phyloP scores from a whole-genome alignment of 1,140 invertebrate genomes.

The Anthonomus grandis region DNA sequence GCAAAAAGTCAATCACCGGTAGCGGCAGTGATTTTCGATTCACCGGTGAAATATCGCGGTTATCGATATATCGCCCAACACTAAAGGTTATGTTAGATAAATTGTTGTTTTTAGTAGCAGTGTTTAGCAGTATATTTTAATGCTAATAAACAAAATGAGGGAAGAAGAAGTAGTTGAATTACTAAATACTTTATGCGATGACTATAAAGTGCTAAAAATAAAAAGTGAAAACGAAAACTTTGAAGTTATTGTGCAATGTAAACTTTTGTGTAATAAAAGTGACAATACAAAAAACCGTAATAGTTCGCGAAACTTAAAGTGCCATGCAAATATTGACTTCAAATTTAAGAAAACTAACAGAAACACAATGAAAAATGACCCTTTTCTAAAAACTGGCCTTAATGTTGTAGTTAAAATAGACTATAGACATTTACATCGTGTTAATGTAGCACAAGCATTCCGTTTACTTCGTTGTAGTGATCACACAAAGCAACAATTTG shows the following conservation, averaged over 20 bases:
- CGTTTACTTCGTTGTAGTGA: conserved; percentile 3
- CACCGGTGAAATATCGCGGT: too few relatives aligned
- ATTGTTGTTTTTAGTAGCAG: conserved; percentile 1
- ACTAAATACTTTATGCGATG: conserved; percentile 1
- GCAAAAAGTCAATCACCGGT: too few relatives aligned
- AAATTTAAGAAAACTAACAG: too few relatives aligned
- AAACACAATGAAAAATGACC: too few relatives aligned
- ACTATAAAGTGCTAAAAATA: conserved; percentile 6
- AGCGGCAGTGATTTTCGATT: too few relatives aligned
- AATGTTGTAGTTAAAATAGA: conserved; percentile 5
- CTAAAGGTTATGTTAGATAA: not conserved
- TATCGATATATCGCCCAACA: too few relatives aligned
- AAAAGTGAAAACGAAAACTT: not conserved
- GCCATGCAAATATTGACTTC: conserved; percentile 5
- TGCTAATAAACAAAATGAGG: not conserved
- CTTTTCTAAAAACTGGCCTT: not conserved
- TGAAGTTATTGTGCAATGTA: not conserved
- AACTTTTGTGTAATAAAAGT: conserved; percentile 3
- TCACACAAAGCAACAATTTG: conserved; percentile 5
- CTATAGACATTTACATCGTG: not conserved
- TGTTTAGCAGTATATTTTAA: too few relatives aligned
- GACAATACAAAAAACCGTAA: not conserved
- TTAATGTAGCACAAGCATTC: conserved; percentile 6
- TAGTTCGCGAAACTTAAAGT: conserved; percentile 1
- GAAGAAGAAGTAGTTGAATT: not conserved